Evolutionary conservation across 2,888 invertebrate genomes (phyloP), one percentile per base, ranked within the genome.

Genomic region (Coecobrya sp.): DNA sequence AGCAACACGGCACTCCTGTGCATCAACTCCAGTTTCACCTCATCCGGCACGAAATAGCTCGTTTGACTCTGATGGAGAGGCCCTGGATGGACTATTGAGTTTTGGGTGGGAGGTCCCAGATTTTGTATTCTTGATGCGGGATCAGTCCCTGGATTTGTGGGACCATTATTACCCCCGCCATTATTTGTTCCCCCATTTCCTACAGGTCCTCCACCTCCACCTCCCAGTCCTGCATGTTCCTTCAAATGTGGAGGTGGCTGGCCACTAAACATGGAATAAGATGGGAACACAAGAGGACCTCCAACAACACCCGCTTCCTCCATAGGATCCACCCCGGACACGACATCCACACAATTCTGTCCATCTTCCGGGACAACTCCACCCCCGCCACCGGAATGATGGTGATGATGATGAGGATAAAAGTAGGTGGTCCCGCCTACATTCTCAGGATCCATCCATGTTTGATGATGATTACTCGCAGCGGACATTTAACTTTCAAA

Each of bases 341-440:
- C 88, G 19, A 82, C 89, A 10, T 93, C 90, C 52, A 91, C 73
- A 81, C 85, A 88, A 45, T 81, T 91, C 42, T 87, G 87, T 0
- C 68, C 86, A 73, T 91, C 89, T n/a, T 91, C 88, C n/a, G 59
- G 59, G 36, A 84, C 79, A 55, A 16, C n/a, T 16, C 27, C 89
- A 19, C 95, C 95, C 86, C 95, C 95, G 13, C 59, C 82, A 22
- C 59, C 59, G 13, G 91, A 95, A 94, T 62, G 82, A 42, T 62
- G 81, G n/a, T 81, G 82, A 36, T 82, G 82, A 82, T 82, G 95
- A 79, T 93, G 82, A 82, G 88, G n/a, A 94, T 98, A 99, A 96
- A 99, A 99, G 96, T 99, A 99, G 81, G 99, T 99, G 19, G 99
- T 99, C 36, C 99, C 99, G 89, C 98, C 98, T 93, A 98, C 98